A percentile compares a stretch with the other conserved stretches of the same genome.
phyloP scores from a whole-genome alignment of 2,113 vertebrate genomes.

The Periophthalmus modestus region DNA sequence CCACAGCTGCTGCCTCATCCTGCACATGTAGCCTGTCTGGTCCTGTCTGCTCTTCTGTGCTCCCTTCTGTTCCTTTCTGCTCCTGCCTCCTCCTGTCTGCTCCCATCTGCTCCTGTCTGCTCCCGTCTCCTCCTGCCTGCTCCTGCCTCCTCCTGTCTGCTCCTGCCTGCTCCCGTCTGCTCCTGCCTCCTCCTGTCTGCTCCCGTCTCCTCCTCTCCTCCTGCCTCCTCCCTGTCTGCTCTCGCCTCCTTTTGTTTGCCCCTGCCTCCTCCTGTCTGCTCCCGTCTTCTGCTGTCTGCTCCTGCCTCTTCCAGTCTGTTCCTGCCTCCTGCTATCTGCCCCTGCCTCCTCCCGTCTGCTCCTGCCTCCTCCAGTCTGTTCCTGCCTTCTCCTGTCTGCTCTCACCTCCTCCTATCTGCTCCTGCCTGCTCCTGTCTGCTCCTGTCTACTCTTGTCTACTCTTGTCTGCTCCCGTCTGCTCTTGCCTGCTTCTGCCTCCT shows the following conservation, averaged over 20 bases:
- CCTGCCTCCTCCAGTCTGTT: slow-evolving; percentile 15
- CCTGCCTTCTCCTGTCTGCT: slow-evolving; percentile 15
- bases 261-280: no score
- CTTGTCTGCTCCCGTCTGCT: background rate
- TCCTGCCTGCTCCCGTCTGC: no score
- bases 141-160: no score
- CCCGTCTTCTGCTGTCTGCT: no score
- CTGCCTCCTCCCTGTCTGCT: no score
- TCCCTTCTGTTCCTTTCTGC: slow-evolving; percentile 1
- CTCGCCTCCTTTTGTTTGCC: no score
- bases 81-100: no score
- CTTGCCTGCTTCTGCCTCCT: slow-evolving; percentile 33
- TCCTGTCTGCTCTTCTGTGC: slow-evolving; percentile 38
- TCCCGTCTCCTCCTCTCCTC: background rate
- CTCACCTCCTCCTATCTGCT: slow-evolving; percentile 20
- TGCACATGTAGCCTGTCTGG: slow-evolving; percentile 20
- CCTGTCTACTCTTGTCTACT: slow-evolving; percentile 40
- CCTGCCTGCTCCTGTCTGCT: slow-evolving; percentile 15
- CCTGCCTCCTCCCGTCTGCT: background rate
- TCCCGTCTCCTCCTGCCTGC: slow-evolving; percentile 8
- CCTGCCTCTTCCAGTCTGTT: no score
- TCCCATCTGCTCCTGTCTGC: background rate
- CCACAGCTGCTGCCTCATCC: slow-evolving; percentile 24
- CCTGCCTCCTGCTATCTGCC: no score
- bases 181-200: no score